phyloP scores from a whole-genome alignment of 2,797 vertebrate species.

The Sebastiscus tertius region DNA sequence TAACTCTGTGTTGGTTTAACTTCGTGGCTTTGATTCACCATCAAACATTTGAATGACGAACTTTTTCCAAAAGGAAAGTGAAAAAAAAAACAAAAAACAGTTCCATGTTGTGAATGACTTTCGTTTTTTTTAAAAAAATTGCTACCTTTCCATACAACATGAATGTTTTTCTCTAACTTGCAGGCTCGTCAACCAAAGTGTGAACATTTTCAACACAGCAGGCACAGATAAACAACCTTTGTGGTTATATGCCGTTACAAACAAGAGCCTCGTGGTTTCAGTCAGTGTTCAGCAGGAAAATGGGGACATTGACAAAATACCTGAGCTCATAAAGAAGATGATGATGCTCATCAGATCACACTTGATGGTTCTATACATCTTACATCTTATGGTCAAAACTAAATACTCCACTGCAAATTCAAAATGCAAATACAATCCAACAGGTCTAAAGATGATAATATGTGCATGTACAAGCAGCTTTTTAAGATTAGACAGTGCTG shows the following conservation, averaged over 20 bases:
- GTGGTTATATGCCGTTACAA: constrained; percentile 12
- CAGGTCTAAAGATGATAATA: background rate
- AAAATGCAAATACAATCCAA: background rate
- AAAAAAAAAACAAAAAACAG: background rate
- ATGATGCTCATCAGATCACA: background rate
- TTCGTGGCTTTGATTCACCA: background rate
- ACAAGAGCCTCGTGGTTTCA: background rate
- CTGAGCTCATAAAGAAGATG: background rate
- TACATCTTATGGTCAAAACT: background rate
- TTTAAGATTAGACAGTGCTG: background rate
- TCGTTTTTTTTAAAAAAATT: background rate
- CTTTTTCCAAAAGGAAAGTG: background rate
- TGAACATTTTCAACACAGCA: background rate
- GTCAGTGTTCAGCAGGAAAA: constrained; percentile 5
- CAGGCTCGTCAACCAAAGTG: background rate
- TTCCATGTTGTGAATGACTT: background rate
- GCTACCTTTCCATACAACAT: background rate
- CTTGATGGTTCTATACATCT: background rate
- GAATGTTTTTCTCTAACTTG: background rate
- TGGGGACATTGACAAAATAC: background rate
- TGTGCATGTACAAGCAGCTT: background rate
- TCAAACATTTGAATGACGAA: background rate
- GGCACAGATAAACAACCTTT: background rate
- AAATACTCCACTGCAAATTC: background rate
- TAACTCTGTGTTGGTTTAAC: background rate